Percentiles rank a stretch among this genome's conserved stretches.
phyloP scores from a whole-genome alignment of 2,113 vertebrate species.

The Anolis sagrei region DNA sequence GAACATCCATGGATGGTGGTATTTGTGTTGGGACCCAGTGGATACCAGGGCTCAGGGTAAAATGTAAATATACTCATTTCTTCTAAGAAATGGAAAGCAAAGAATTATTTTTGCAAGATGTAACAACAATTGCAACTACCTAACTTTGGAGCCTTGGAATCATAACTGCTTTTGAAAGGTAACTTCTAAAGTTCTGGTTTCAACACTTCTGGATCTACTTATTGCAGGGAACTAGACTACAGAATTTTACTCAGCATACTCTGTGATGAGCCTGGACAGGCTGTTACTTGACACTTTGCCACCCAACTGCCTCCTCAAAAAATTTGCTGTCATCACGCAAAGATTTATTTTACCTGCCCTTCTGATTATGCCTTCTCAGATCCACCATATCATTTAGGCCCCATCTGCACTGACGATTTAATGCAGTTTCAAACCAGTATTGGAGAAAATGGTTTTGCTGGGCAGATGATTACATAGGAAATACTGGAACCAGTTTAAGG shows the following conservation, averaged over 20 bases:
- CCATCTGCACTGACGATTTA: no score
- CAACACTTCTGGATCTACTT: not conserved
- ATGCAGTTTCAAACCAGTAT: no score
- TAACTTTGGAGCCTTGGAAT: not conserved
- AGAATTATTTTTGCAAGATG: not conserved
- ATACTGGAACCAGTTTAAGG: no score
- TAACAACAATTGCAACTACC: not conserved
- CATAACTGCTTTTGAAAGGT: not conserved
- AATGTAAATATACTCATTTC: no score
- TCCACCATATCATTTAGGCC: no score
- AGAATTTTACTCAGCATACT: not conserved
- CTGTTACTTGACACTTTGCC: not conserved
- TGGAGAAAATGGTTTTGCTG: no score
- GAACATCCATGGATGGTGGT: no score
- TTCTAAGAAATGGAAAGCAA: not conserved
- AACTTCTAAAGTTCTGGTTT: not conserved
- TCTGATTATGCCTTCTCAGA: not conserved
- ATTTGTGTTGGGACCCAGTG: no score
- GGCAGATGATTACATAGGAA: no score
- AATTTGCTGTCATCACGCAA: not conserved
- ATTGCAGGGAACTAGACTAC: not conserved
- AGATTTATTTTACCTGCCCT: no score
- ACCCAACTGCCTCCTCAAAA: not conserved
- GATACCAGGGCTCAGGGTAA: no score
- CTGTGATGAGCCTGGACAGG: not conserved